Conservation (phyloP, 2,797 vertebrate species). For the Numenius phaeopus region DNA sequence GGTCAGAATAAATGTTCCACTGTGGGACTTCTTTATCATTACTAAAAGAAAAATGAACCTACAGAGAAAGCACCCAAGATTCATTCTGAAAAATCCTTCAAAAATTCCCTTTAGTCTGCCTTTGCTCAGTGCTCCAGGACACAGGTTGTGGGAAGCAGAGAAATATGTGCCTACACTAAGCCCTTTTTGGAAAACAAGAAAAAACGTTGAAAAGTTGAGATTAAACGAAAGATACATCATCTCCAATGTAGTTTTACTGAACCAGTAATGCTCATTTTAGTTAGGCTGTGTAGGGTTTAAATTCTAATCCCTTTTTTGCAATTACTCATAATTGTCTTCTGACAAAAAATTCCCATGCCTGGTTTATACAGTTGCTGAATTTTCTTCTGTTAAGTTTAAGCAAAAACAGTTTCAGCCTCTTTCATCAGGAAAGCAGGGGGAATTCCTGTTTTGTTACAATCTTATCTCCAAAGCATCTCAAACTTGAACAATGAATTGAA, state of each 20-base stretch:
- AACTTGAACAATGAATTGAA: neutral
- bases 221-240: neutral
- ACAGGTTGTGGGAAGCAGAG: neutral
- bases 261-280: neutral
- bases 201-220: neutral
- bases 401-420: neutral
- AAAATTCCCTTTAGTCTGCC: conserved; percentile 29
- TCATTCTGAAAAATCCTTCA: conserved; percentile 55
- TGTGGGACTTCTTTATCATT: conserved; percentile 35
- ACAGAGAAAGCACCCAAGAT: conserved; percentile 52
- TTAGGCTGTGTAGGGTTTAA: neutral
- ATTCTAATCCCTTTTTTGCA: neutral
- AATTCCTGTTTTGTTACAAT: neutral
- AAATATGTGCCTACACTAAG: neutral
- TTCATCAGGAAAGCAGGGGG: neutral
- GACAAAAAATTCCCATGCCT: conserved; percentile 1
- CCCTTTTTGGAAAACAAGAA: neutral
- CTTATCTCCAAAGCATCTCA: neutral
- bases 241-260: neutral
- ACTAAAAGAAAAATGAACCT: conserved; percentile 53
- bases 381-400: conserved; percentile 4
- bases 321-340: neutral
- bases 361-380: neutral
- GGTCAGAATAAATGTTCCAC: conserved; percentile 42
- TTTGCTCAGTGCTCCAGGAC: neutral